These are phyloP conservation scores for Archivesica marissinica DNA, from an alignment of 1,140 invertebrate species.

Conservation along the genomic window DNA sequence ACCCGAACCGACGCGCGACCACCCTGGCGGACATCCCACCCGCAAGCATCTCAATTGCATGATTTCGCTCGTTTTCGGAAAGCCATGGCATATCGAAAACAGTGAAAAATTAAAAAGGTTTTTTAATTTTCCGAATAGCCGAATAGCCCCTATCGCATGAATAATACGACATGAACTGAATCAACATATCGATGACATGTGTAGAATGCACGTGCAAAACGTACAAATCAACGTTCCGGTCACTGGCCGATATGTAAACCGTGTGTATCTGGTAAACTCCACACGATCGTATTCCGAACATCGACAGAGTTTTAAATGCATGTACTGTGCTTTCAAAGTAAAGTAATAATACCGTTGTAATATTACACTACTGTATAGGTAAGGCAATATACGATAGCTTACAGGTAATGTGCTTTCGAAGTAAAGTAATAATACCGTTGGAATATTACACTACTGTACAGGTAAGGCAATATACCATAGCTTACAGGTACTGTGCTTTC, in stretches of 20 bases:
- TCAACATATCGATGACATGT: constrained; percentile 30
- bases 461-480: too few species aligned
- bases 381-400: too few species aligned
- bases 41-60: constrained; percentile 26
- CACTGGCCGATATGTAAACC: constrained; percentile 31
- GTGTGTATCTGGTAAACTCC: constrained; percentile 25
- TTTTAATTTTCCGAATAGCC: constrained; percentile 19
- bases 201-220: constrained; percentile 27
- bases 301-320: too few species aligned
- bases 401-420: too few species aligned
- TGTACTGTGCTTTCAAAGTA: too few species aligned
- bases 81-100: constrained; percentile 38
- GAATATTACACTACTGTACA: too few species aligned
- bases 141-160: constrained; percentile 46
- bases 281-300: too few species aligned
- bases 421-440: too few species aligned
- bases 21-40: constrained; percentile 40
- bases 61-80: constrained; percentile 42
- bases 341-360: too few species aligned
- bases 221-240: constrained; percentile 9
- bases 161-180: constrained; percentile 34
- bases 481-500: too few species aligned
- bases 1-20: constrained; percentile 31
- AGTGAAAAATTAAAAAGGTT: constrained; percentile 9
- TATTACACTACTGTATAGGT: too few species aligned